A percentile compares a stretch with the other conserved stretches of the same genome.
These are phyloP conservation scores for Chascanopsetta lugubris DNA, from an alignment of 2,113 vertebrate species.

Conservation along the genomic window DNA sequence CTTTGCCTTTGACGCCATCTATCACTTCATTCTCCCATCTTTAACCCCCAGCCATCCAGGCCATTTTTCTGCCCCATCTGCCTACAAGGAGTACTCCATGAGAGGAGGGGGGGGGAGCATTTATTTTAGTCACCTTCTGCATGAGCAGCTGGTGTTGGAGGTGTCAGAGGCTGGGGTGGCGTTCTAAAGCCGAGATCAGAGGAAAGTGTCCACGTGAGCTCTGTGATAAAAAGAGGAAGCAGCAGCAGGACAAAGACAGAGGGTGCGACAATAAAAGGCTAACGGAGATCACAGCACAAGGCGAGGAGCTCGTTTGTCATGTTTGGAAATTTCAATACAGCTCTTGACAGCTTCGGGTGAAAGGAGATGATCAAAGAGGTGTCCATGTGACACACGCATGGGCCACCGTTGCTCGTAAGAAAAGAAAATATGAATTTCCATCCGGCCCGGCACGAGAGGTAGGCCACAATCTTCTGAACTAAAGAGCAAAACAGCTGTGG, in stretches of 20 bases:
- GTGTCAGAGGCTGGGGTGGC: conserved; percentile 24
- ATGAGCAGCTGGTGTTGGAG: conserved; percentile 40
- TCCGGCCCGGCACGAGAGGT: neutral
- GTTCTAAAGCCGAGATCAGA: conserved; percentile 33
- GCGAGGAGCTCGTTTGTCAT: neutral
- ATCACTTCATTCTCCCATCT: conserved; percentile 52
- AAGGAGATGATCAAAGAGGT: conserved; percentile 4
- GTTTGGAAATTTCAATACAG: conserved; percentile 15
- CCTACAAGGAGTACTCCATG: conserved; percentile 32
- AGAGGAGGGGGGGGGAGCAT: conserved; percentile 25
- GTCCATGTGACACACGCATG: neutral
- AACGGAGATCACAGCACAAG: conserved; percentile 19
- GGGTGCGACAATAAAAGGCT: neutral
- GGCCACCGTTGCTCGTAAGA: neutral
- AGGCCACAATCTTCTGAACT: neutral
- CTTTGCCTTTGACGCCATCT: conserved; percentile 53
- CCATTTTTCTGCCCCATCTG: conserved; percentile 48
- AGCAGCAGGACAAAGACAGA: conserved; percentile 5
- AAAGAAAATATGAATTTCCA: conserved; percentile 1
- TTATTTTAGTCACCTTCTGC: conserved; percentile 62
- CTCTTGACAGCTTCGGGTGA: conserved; percentile 5
- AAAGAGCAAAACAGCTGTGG: conserved; percentile 19
- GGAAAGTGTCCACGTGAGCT: conserved; percentile 30
- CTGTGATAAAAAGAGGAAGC: conserved; percentile 6
- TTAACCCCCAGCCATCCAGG: conserved; percentile 39